Evolutionary conservation across 1,140 invertebrate genomes (phyloP).

Genomic region (Zaprionus ghesquierei): DNA sequence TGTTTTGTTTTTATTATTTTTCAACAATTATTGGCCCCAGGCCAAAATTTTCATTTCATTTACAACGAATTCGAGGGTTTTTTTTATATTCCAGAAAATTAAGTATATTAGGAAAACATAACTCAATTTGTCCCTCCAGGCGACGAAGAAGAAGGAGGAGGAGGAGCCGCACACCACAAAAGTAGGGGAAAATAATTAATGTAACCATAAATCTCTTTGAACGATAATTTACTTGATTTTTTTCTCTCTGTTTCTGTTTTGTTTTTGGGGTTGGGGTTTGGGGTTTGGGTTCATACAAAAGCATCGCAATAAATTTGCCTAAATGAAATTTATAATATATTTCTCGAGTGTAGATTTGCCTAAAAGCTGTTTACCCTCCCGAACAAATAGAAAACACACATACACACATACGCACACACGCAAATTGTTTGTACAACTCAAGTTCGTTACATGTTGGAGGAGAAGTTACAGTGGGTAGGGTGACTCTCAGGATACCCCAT

Average conservation of each 20-base stretch:
- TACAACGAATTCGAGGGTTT: slow-evolving; percentile 9
- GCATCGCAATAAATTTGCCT: slow-evolving; percentile 4
- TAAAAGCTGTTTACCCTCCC: background rate
- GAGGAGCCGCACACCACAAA: background rate
- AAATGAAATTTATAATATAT: slow-evolving; percentile 8
- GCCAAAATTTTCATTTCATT: slow-evolving; percentile 21
- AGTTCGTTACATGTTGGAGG: background rate
- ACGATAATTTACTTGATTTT: slow-evolving; percentile 11
- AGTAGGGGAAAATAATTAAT: slow-evolving; percentile 5
- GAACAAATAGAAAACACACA: background rate
- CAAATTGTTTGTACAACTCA: background rate
- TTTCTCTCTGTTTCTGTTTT: background rate
- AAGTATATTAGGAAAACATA: slow-evolving; percentile 17
- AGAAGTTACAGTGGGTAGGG: background rate
- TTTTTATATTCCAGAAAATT: slow-evolving; percentile 28
- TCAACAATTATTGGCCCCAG: slow-evolving; percentile 43
- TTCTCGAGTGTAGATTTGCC: slow-evolving; percentile 8
- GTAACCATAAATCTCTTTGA: slow-evolving; percentile 24
- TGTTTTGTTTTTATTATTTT: slow-evolving; percentile 11
- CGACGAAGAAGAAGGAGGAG: background rate
- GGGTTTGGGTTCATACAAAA: background rate
- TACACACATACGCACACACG: background rate
- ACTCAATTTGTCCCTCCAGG: slow-evolving; percentile 17
- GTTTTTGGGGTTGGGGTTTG: background rate
- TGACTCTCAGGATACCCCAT: background rate